Base-by-base conservation (phyloP, 1,140 invertebrate species). In the Cherax quadricarinatus region DNA sequence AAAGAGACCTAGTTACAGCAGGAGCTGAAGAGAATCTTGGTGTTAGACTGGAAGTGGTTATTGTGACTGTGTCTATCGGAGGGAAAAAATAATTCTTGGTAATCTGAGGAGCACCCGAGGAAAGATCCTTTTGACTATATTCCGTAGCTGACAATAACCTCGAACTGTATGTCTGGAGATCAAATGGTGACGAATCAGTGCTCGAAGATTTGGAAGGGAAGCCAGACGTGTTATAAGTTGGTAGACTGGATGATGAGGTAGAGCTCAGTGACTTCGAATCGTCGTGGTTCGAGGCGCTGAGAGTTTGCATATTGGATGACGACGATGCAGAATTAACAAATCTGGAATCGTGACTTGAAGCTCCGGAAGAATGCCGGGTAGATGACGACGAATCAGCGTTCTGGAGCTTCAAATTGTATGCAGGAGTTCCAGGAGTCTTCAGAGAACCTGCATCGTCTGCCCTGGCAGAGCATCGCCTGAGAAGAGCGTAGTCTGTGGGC, bases 401-500 rank as follows among this genome's bases (percentile, higher is more conserved):
- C 24, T 5, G 6, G 30, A 21, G 21, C n/a, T 12, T 75, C 6
- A 4, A 75, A 16, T 30, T 1, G 70, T 75, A 30, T 30, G 5
- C 9, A 9, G 70, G 30, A 75, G 24, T 75, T 9, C 24, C 70
- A 30, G 70, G 21, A 10, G 5, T 30, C 9, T 30, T 75, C 7
- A 30, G 30, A 75, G n/a, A 9, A 30, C n/a, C 7, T 7, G n/a
- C 24, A 30, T 10, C 16, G 21, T 24, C n/a, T 24, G n/a, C 30
- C 12, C 9, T 30, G n/a, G 70, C 41, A 1, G 70, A 30, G 57
- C 30, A 24, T 57, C 48, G 21, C 70, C 62, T 78, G 73, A 86
- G 78, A 3, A 86, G 12, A 10, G 51, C 16, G 83, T 86, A 86
- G 60, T 91, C 73, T 30, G 83, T 91, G 21, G 83, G 89, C 30